Evolutionary conservation across 1,140 invertebrate species (phyloP), one percentile per base, ranked within the genome.

Genomic region (Heliconius eleuchia): DNA sequence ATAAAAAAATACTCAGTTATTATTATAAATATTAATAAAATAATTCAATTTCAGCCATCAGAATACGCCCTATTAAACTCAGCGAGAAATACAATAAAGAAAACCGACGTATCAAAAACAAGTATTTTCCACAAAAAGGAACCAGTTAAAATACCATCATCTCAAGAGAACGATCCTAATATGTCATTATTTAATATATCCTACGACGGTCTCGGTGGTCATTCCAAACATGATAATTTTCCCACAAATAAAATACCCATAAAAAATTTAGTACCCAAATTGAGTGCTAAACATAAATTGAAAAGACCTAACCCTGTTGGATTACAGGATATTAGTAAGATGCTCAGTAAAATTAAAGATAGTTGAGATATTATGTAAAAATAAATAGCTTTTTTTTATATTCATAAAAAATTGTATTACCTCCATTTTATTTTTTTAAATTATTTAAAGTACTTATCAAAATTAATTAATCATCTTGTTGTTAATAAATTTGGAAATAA

Each of bases 181-280:
- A 70, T 77, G 16, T 79, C 77, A 0, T 82, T 90, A 34, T 73
- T 88, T 8, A 86, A 92, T 30, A 87, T 89, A 9, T 87, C 88
- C 0, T 94, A 92, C 57, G 90, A 95, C 46, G 94, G 94, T 0
- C 84, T 94, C 7, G 94, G 94, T 0, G 93, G 93, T 16, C 94
- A 94, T 80, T 93, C 89, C 7, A 93, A 91, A 74, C 46, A 88
- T 2, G 92, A 94, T 39, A 80, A 77, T 0, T 94, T 95, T 76
- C 94, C 94, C 1, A 80, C 79, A 4, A 86, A 80, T n/a, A 82
- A 73, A 1, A 83, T 71, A n/a, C 82, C 82, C 9, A 76, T 85
- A 9, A 89, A 89, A 55, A 86, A 75, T 34, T 80, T 77, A 3
- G 78, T 88, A 8, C 91, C 92, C 0, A 91, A 88, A 74, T 50